Conservation (phyloP, 92 coral and sea anemone genomes). For the Epizoanthus illoricatus region DNA sequence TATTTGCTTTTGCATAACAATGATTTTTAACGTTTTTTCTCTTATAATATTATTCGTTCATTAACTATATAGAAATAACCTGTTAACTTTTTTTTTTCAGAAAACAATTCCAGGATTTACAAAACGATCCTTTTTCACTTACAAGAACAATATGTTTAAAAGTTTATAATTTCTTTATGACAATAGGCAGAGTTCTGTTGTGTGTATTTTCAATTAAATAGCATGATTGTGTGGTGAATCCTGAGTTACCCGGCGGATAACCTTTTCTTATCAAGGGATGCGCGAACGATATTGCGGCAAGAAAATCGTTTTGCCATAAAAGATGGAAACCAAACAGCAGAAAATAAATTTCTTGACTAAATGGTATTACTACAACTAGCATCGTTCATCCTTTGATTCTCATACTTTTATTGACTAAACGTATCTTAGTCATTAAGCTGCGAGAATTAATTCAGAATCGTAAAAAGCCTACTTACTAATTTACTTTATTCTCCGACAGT, state of each 20-base stretch:
- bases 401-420: neutral
- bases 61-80: no score
- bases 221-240: neutral
- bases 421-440: neutral
- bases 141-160: no score
- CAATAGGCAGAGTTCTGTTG: no score
- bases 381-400: neutral
- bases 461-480: neutral
- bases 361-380: neutral
- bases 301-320: neutral
- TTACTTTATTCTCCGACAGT: neutral
- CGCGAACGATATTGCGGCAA: neutral
- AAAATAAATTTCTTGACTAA: constrained; percentile 1
- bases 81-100: no score
- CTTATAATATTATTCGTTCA: no score
- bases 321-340: neutral
- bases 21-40: no score
- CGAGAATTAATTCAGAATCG: neutral
- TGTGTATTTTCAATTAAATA: no score
- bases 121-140: no score
- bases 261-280: constrained; percentile 1
- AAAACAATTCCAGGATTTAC: no score
- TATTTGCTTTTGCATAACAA: no score
- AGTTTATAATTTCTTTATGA: no score
- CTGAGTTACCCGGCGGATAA: neutral